Evolutionary conservation across 2,888 invertebrate genomes (phyloP).

Genomic region (Augiades crinisus): DNA sequence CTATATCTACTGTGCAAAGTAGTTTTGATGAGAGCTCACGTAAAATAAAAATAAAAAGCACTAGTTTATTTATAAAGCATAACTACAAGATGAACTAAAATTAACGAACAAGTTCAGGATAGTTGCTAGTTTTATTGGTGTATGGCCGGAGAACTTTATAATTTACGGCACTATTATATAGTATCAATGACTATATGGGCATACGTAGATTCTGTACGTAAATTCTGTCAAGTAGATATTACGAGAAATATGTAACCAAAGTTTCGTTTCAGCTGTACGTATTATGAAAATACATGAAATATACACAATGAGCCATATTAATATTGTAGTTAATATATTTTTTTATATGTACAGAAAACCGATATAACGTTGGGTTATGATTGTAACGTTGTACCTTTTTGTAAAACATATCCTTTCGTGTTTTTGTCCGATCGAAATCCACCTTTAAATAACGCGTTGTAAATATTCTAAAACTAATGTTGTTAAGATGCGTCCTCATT

Average conservation of each 20-base stretch:
- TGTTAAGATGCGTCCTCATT: too few species aligned
- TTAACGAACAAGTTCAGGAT: too few species aligned
- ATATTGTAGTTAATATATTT: slow-evolving; percentile 67
- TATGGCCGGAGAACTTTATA: too few species aligned
- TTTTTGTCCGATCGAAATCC: slow-evolving; percentile 28
- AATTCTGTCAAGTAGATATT: not conserved
- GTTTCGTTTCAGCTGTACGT: slow-evolving; percentile 47
- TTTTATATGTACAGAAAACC: slow-evolving; percentile 67
- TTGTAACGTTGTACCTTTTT: slow-evolving; percentile 44
- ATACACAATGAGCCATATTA: slow-evolving; percentile 56
- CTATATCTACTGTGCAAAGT: too few species aligned
- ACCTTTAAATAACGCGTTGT: too few species aligned
- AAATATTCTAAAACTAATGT: too few species aligned
- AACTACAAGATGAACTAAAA: too few species aligned
- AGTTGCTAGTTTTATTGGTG: too few species aligned
- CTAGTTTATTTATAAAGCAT: too few species aligned
- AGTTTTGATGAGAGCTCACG: too few species aligned
- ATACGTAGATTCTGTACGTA: slow-evolving; percentile 1
- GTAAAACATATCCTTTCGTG: slow-evolving; percentile 43
- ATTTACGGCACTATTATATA: too few species aligned
- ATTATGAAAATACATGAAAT: slow-evolving; percentile 39
- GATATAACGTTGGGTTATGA: slow-evolving; percentile 42
- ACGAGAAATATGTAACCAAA: slow-evolving; percentile 39
- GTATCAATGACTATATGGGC: not conserved
- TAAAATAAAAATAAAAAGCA: too few species aligned